Conservation (phyloP, 2,888 invertebrate genomes). For the Tipula helvola region DNA sequence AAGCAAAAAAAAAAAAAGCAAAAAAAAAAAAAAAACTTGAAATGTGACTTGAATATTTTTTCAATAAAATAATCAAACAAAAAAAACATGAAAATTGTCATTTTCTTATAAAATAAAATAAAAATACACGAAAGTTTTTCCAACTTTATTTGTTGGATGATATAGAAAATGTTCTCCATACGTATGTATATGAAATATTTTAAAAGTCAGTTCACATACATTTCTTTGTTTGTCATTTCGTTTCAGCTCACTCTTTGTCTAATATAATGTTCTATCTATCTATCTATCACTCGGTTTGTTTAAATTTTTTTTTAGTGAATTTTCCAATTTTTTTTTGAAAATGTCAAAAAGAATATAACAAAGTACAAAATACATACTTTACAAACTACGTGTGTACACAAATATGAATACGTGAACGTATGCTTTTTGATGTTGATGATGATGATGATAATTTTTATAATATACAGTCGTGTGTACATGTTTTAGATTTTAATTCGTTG, state of each 20-base stretch:
- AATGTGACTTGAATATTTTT: not conserved
- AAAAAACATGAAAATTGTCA: not conserved
- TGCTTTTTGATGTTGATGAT: not conserved
- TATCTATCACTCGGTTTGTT: not conserved
- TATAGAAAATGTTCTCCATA: not conserved
- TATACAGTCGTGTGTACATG: not conserved
- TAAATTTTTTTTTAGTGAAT: not conserved
- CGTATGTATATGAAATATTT: not conserved
- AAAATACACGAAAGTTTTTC: not conserved
- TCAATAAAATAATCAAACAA: not conserved
- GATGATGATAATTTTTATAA: not conserved
- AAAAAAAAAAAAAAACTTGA: not conserved
- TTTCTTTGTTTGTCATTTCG: not conserved
- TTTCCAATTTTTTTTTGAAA: not conserved
- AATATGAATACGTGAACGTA: not conserved
- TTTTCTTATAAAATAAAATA: not conserved
- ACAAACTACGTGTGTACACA: constrained; percentile 4
- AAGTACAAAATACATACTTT: not conserved
- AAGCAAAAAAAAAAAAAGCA: not conserved
- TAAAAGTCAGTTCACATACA: not conserved
- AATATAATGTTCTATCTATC: not conserved
- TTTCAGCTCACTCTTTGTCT: not conserved
- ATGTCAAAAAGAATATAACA: not conserved
- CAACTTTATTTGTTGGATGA: not conserved
- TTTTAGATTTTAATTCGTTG: not conserved